These are phyloP conservation scores for Cryptocephalus moraei DNA, from an alignment of 2,888 invertebrate genomes.

Conservation along the genomic window DNA sequence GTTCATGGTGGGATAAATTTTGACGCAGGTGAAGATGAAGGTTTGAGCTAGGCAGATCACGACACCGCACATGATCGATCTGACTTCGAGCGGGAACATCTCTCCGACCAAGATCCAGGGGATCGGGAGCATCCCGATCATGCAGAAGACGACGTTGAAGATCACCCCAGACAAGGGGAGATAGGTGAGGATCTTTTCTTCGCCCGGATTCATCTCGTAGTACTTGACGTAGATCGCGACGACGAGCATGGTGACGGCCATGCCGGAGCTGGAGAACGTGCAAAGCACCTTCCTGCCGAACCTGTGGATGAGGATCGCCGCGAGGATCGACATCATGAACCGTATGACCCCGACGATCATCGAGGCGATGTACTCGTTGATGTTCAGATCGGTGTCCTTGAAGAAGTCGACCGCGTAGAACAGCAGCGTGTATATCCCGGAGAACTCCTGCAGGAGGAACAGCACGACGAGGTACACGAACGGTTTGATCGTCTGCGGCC, in stretches of 20 bases:
- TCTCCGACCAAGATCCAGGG: slow-evolving; percentile 71
- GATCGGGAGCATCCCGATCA: slow-evolving; percentile 63
- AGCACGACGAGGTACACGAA: slow-evolving; percentile 54
- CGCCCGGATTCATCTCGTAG: slow-evolving; percentile 27
- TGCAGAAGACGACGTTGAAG: slow-evolving; percentile 59
- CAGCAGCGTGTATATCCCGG: slow-evolving; percentile 61
- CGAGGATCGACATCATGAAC: slow-evolving; percentile 55
- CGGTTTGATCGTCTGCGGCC: slow-evolving; percentile 54
- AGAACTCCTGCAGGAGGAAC: slow-evolving; percentile 62
- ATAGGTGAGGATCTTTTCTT: slow-evolving; percentile 28
- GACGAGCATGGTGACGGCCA: slow-evolving; percentile 50
- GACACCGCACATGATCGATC: slow-evolving; percentile 59
- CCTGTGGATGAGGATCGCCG: slow-evolving; percentile 54
- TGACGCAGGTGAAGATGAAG: slow-evolving; percentile 59
- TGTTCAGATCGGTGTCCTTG: slow-evolving; percentile 52
- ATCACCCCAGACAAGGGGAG: slow-evolving; percentile 51
- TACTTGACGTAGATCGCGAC: slow-evolving; percentile 31
- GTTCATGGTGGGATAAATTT: slow-evolving; percentile 56
- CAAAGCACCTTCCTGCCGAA: slow-evolving; percentile 54
- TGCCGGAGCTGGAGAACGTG: slow-evolving; percentile 53
- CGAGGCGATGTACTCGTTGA: slow-evolving; percentile 56
- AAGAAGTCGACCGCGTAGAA: slow-evolving; percentile 65
- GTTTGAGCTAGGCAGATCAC: slow-evolving; percentile 61
- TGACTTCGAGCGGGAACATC: slow-evolving; percentile 55
- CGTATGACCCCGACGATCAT: slow-evolving; percentile 59